Conservation (phyloP, 2,113 vertebrate genomes). For the Chaetorhynchus papuensis region DNA sequence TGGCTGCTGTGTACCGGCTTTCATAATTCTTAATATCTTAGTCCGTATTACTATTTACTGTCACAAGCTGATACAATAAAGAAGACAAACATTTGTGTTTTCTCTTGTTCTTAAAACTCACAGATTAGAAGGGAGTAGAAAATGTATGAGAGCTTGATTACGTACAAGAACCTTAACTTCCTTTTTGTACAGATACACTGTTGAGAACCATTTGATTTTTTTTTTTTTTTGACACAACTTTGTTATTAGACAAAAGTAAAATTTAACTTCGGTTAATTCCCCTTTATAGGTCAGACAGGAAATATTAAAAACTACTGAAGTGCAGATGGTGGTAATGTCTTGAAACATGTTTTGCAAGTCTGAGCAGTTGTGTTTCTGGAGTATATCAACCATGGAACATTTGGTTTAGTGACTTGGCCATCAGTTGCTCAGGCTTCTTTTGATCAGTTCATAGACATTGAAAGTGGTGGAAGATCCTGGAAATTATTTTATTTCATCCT, state of each 20-base stretch:
- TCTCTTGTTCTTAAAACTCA: neutral
- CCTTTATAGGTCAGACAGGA: neutral
- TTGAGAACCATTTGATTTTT: neutral
- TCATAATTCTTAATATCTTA: neutral
- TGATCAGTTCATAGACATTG: neutral
- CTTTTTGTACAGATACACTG: neutral
- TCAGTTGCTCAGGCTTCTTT: neutral
- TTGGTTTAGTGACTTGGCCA: neutral
- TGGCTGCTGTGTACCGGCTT: neutral
- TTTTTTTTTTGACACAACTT: neutral
- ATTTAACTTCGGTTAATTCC: neutral
- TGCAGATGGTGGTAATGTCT: neutral
- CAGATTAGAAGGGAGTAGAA: neutral
- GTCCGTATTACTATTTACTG: neutral
- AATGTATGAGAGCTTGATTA: neutral
- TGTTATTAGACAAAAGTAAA: neutral
- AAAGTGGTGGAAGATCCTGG: neutral
- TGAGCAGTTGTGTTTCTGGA: neutral
- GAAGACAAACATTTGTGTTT: neutral
- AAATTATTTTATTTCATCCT: neutral
- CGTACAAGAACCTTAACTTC: neutral
- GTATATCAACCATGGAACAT: accelerated
- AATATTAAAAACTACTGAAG: neutral
- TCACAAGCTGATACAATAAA: neutral
- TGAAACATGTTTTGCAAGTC: neutral